Evolutionary conservation across 2,113 vertebrate genomes (phyloP).

Genomic region (Cichladusa arquata): DNA sequence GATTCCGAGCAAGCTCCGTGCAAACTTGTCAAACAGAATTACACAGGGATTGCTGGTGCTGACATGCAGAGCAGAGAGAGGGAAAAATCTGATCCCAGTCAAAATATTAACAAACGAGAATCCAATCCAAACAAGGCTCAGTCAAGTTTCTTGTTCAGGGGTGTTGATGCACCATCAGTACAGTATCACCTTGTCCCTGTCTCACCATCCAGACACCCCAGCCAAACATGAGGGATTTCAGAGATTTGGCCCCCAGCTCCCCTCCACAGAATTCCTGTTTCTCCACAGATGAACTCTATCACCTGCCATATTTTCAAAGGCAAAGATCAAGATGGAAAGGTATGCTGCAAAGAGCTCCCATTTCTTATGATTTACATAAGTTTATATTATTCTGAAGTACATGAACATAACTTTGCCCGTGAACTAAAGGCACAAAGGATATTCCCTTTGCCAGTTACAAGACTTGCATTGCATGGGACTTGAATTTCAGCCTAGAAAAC

Average conservation of each 20-base stretch:
- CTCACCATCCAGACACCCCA: background rate
- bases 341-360: background rate
- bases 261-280: background rate
- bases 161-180: background rate
- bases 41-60: background rate
- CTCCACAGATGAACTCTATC: background rate
- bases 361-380: background rate
- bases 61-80: background rate
- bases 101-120: background rate
- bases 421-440: background rate
- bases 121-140: background rate
- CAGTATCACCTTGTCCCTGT: background rate
- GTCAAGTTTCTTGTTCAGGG: background rate
- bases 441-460: background rate
- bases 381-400: background rate
- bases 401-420: background rate
- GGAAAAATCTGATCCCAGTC: background rate
- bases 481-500: background rate
- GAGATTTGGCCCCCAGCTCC: background rate
- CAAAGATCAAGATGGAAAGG: background rate
- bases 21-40: background rate
- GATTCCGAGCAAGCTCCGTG: background rate
- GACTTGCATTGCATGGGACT: background rate
- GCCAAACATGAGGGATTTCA: rapidly evolving
- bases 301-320: background rate